Evolutionary conservation across 1,140 invertebrate genomes (phyloP).

Genomic region (Callitettix versicolor): DNA sequence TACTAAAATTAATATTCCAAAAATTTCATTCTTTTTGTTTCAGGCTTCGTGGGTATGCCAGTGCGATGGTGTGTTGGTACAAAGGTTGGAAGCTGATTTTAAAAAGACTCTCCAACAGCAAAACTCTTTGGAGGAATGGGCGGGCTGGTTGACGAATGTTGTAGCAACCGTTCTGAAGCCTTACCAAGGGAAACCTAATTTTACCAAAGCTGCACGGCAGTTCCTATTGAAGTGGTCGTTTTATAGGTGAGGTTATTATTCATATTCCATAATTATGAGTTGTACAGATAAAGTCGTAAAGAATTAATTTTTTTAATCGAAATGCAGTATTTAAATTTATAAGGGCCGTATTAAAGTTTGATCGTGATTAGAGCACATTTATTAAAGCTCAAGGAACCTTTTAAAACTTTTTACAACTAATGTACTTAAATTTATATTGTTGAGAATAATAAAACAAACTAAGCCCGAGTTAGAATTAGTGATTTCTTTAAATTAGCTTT

Average conservation of each 20-base stretch:
- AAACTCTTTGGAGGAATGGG: conserved; percentile 93
- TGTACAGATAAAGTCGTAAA: no score
- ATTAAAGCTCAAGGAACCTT: background rate
- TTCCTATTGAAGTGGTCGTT: conserved; percentile 98
- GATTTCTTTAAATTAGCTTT: no score
- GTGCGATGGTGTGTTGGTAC: conserved; percentile 79
- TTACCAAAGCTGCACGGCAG: conserved; percentile 82
- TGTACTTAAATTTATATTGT: no score
- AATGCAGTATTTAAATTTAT: no score
- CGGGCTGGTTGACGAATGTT: conserved; percentile 88
- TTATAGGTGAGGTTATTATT: conserved; percentile 59
- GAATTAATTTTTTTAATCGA: no score
- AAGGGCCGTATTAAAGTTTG: no score
- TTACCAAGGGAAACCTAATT: conserved; percentile 72
- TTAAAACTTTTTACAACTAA: no score
- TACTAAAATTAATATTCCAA: no score
- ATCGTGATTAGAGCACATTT: no score
- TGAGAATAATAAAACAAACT: no score
- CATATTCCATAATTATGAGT: background rate
- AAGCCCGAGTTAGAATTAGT: no score
- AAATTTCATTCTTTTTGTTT: conserved; percentile 13
- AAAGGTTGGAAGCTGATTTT: conserved; percentile 83
- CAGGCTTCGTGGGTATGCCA: conserved; percentile 94
- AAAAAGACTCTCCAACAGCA: conserved; percentile 87
- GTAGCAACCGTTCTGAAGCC: conserved; percentile 79